These are phyloP conservation scores for Amblyjoppa proteus DNA, from an alignment of 2,888 invertebrate genomes.

Conservation along the genomic window DNA sequence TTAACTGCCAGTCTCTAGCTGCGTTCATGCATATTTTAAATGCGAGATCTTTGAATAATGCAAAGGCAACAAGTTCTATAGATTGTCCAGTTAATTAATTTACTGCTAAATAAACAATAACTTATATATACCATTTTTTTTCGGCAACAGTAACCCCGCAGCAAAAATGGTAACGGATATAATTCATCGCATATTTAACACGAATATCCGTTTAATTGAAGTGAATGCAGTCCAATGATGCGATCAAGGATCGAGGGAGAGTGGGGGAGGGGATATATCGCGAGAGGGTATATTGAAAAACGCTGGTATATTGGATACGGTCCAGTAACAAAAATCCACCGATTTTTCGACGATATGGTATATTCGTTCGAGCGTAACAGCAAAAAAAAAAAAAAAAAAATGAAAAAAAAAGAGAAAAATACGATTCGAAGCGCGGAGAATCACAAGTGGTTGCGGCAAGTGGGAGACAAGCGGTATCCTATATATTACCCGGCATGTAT, in stretches of 20 bases:
- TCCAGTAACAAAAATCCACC: conserved; percentile 31
- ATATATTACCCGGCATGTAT: conserved; percentile 28
- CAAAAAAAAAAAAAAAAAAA: not conserved
- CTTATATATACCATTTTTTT: no score
- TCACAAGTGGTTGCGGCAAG: conserved; percentile 66
- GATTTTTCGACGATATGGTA: conserved; percentile 50
- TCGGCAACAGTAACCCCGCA: no score
- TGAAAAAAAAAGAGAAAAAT: not conserved
- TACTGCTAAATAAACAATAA: no score
- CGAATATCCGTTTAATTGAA: not conserved
- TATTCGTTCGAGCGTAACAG: conserved; percentile 42
- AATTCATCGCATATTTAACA: not conserved
- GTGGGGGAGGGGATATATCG: no score
- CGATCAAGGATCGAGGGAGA: not conserved
- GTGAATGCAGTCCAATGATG: not conserved
- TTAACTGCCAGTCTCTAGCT: no score
- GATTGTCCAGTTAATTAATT: no score
- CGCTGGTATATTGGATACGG: conserved; percentile 3
- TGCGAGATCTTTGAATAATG: no score
- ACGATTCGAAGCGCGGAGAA: conserved; percentile 49
- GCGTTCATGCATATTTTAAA: no score
- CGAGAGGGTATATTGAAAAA: not conserved
- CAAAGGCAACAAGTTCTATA: no score
- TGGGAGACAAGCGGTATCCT: conserved; percentile 53
- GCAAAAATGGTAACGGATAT: no score